Percentiles rank a stretch among this genome's conserved stretches.
Conservation (phyloP, 2,113 vertebrate species). For the Peromyscus maniculatus region DNA sequence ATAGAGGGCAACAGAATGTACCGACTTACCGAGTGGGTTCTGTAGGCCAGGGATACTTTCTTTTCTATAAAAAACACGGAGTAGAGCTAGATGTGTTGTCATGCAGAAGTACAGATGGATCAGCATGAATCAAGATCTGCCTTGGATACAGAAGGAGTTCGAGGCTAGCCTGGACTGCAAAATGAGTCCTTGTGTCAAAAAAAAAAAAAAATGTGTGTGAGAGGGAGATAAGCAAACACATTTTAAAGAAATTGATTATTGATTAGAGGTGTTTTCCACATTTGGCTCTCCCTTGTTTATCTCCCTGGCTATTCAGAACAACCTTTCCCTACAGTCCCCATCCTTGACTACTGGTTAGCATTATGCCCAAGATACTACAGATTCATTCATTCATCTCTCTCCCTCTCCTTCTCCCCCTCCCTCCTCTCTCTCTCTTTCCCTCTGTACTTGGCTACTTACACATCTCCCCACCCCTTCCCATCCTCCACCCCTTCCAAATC, state of each 20-base stretch:
- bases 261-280: not conserved
- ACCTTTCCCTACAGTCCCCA: too few relatives aligned
- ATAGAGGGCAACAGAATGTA: not conserved
- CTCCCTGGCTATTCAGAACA: not conserved
- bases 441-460: not conserved
- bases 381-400: not conserved
- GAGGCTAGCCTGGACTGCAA: not conserved
- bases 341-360: not conserved
- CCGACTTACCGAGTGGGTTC: not conserved
- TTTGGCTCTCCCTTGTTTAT: not conserved
- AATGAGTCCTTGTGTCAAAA: not conserved
- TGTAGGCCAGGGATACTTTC: not conserved
- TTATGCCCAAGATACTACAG: not conserved
- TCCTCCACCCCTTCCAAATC: not conserved
- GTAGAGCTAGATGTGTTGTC: not conserved
- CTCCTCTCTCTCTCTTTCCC: not conserved
- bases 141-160: not conserved
- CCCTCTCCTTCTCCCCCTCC: not conserved
- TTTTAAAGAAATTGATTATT: not conserved
- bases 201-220: not conserved
- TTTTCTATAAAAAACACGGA: constrained; percentile 14
- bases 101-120: not conserved
- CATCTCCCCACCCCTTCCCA: not conserved
- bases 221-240: not conserved
- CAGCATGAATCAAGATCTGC: not conserved